Evolutionary conservation across 2,113 vertebrate species (phyloP).

Genomic region (Phylloscopus trochiloides): DNA sequence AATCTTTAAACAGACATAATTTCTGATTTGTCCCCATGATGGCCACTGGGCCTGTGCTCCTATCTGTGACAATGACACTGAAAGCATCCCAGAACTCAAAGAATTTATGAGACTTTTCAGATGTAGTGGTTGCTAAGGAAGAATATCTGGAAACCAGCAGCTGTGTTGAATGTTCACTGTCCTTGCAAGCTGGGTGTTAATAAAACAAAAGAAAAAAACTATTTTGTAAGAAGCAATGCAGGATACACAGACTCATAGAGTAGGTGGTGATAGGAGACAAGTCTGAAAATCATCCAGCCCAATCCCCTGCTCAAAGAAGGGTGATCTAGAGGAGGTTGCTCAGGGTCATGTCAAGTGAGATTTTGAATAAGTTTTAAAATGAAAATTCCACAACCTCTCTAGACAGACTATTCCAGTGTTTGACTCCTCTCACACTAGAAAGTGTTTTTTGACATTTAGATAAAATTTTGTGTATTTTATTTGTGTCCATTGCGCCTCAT

Average conservation of each 20-base stretch:
- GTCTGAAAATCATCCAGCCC: not conserved
- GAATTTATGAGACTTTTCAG: not conserved
- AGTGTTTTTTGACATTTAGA: not conserved
- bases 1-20: not conserved
- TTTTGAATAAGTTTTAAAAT: not conserved
- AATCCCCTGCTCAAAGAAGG: not conserved
- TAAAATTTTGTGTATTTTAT: not conserved
- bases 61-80: not conserved
- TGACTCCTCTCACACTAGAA: not conserved
- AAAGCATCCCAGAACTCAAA: not conserved
- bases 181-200: not conserved
- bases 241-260: not conserved
- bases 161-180: not conserved
- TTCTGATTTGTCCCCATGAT: not conserved
- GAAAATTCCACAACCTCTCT: not conserved
- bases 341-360: not conserved
- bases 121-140: not conserved
- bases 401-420: not conserved
- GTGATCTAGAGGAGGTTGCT: not conserved
- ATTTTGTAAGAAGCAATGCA: not conserved
- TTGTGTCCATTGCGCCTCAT: not conserved
- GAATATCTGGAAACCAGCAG: not conserved
- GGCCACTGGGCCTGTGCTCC: not conserved
- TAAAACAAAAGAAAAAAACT: not conserved
- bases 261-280: not conserved